These are phyloP conservation scores for Pangasius djambal DNA, from an alignment of 2,797 vertebrate genomes.

Conservation along the genomic window DNA sequence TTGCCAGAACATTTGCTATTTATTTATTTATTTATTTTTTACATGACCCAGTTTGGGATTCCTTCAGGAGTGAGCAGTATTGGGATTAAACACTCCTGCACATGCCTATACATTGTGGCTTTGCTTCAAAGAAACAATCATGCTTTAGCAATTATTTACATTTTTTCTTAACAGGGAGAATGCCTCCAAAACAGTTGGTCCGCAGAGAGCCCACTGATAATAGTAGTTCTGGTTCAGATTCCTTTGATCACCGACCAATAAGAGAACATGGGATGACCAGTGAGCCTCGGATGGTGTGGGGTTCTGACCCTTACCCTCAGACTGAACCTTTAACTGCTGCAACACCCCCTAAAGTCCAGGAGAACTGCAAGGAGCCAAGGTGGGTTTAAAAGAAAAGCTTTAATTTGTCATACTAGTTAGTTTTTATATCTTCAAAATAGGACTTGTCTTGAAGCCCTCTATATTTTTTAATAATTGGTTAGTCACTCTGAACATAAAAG, in stretches of 20 bases:
- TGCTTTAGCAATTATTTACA: background rate
- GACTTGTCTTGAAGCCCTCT: background rate
- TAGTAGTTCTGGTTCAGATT: constrained; percentile 85
- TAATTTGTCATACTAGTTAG: background rate
- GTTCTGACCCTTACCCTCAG: constrained; percentile 88
- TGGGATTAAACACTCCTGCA: background rate
- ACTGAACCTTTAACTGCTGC: constrained; percentile 81
- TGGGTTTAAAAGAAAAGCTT: constrained; percentile 41
- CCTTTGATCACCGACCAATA: constrained; percentile 90
- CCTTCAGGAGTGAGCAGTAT: background rate
- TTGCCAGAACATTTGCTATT: background rate
- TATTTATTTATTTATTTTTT: background rate
- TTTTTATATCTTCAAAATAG: background rate
- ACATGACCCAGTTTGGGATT: background rate
- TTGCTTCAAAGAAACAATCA: background rate
- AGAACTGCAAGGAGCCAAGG: constrained; percentile 81
- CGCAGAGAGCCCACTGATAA: constrained; percentile 94
- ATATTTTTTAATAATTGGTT: background rate
- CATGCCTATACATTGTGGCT: background rate
- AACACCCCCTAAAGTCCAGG: constrained; percentile 84
- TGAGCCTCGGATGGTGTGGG: constrained; percentile 92
- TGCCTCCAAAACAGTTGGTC: constrained; percentile 91
- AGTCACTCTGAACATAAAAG: background rate
- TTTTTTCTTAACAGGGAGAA: constrained; percentile 80
- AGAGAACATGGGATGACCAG: constrained; percentile 87